Conservation (phyloP, 2,113 vertebrate genomes). For the Lepidothrix coronata region DNA sequence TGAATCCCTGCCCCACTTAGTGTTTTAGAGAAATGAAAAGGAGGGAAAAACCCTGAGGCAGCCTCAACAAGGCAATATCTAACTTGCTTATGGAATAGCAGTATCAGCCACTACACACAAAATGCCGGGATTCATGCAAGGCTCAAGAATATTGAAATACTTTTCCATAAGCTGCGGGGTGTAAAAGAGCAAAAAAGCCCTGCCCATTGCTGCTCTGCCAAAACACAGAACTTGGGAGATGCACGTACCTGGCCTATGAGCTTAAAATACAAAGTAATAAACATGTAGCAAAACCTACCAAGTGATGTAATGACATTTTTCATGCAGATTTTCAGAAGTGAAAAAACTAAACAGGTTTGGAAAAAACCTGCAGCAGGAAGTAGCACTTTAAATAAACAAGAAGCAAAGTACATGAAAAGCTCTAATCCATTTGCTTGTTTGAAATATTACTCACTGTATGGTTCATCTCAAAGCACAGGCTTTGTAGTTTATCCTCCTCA, state of each 20-base stretch:
- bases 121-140: fast-evolving
- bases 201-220: neutral
- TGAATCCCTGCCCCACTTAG: neutral
- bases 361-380: neutral
- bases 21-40: neutral
- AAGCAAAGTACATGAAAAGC: neutral
- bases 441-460: constrained; percentile 12
- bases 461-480: neutral
- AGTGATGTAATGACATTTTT: neutral
- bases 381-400: neutral
- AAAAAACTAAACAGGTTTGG: neutral
- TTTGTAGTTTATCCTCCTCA: constrained; percentile 2
- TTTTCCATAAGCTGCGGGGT: neutral
- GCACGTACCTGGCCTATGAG: neutral
- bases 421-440: neutral
- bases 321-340: neutral
- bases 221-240: neutral
- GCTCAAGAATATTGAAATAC: neutral
- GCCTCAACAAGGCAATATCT: neutral
- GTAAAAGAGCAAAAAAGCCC: neutral
- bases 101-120: neutral
- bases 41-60: neutral
- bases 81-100: neutral
- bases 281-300: neutral
- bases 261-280: neutral